Conservation (phyloP, 2,113 vertebrate genomes). For the Neodontobutis hainanensis region DNA sequence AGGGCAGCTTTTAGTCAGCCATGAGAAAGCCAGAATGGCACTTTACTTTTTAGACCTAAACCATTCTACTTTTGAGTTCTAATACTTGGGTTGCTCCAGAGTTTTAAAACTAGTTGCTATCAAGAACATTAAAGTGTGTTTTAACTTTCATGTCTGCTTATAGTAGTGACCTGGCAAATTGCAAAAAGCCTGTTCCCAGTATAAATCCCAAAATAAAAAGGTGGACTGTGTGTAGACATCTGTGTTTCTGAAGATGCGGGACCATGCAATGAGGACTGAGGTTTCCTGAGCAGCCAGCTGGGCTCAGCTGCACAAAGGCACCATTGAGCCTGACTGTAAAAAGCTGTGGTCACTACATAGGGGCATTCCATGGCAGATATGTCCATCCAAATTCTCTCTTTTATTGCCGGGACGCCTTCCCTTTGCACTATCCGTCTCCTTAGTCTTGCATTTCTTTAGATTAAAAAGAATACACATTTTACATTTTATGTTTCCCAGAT, state of each 20-base stretch:
- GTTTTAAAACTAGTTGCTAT: too few species aligned
- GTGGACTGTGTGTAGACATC: slow-evolving; percentile 41
- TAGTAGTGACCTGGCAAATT: background rate
- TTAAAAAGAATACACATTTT: background rate
- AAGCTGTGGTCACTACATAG: slow-evolving; percentile 58
- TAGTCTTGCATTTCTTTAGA: background rate
- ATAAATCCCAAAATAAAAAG: slow-evolving; percentile 60
- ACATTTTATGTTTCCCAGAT: background rate
- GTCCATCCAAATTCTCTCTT: slow-evolving; percentile 35
- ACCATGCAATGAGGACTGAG: slow-evolving; percentile 33
- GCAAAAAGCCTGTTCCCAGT: slow-evolving; percentile 22
- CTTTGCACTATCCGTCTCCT: background rate
- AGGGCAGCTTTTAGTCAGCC: background rate
- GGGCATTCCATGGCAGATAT: slow-evolving; percentile 53
- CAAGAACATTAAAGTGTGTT: background rate
- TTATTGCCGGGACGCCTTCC: slow-evolving; percentile 31
- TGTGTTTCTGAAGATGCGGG: slow-evolving; percentile 51
- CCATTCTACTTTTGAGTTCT: too few species aligned
- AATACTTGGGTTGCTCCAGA: too few species aligned
- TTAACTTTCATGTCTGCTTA: background rate
- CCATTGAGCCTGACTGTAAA: slow-evolving; percentile 62
- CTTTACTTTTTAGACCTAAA: background rate
- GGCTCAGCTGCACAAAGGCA: slow-evolving; percentile 60
- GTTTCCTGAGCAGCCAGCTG: slow-evolving; percentile 63
- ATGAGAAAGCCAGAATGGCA: background rate